Evolutionary conservation across 2,797 vertebrate species (phyloP), one percentile per base, ranked within the genome.

Genomic region (Coregonus sp.): DNA sequence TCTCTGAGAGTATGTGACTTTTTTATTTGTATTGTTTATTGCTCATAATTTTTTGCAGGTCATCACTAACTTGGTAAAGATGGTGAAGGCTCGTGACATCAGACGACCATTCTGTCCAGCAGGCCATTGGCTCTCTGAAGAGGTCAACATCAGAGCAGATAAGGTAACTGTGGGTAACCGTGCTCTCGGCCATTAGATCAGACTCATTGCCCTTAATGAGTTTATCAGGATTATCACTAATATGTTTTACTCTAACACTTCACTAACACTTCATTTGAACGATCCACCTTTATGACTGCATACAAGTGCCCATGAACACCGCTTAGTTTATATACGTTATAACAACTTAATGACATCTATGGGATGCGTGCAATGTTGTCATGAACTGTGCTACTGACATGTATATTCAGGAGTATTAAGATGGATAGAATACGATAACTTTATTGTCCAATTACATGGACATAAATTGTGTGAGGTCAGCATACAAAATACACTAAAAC

Each of bases 51-150:
- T 40, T 31, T 5, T 25, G 25, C 81, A 95, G 98, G 98, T 99
- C 70, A 99, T 99, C 87, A 99, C 97, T 85, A 99, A 98, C 89
- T 93, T 99, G 84, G 98, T 99, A 91, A 99, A 99, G 91, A 99
- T 99, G 98, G 89, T 99, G 82, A 99, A 99, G 90, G 95, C 98
- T 80, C 95, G 98, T 40, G 98, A 99, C 88, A 98, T 97, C 4
- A 94, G 98, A 81, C 95, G 97, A 84, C 96, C 94, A 72, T 99
- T 99, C 87, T 99, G 98, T 86, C 98, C 98, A 2, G 89, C 89
- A 20, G 96, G 96, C 81, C 97, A 99, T 86, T 99, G 98, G 98
- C 95, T 99, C 47, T 99, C 98, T 1, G 92, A 95, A 77, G 98
- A 99, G 85, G 98, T 99, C 90, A 98, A 98, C 87, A 99, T 99